These are phyloP conservation scores for Teleogryllus oceanicus DNA, from an alignment of 2,888 invertebrate species.

Conservation along the genomic window DNA sequence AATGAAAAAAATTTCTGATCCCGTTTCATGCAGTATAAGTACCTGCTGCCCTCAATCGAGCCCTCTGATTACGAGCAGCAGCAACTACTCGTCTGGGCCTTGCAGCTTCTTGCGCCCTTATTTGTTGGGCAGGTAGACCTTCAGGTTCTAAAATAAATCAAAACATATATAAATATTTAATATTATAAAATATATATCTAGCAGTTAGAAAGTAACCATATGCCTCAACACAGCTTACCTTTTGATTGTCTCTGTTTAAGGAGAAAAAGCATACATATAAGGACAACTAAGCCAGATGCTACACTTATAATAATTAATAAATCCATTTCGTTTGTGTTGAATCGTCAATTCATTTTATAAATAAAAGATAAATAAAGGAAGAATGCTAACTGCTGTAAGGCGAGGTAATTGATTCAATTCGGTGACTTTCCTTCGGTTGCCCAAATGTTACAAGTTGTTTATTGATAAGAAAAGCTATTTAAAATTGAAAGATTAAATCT, in stretches of 20 bases:
- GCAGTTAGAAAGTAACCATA: slow-evolving; percentile 29
- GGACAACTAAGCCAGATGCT: slow-evolving; percentile 40
- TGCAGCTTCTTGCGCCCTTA: slow-evolving; percentile 37
- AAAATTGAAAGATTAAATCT: too few species aligned
- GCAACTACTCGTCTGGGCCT: slow-evolving; percentile 63
- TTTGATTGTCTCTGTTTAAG: slow-evolving; percentile 40
- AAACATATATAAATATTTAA: slow-evolving; percentile 34
- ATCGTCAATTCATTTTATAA: too few species aligned
- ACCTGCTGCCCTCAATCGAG: slow-evolving; percentile 60
- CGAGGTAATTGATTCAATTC: too few species aligned
- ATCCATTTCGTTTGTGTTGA: slow-evolving; percentile 41
- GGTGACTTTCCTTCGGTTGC: too few species aligned
- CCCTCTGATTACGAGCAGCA: slow-evolving; percentile 68
- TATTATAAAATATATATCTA: slow-evolving; percentile 32
- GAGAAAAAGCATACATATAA: slow-evolving; percentile 38
- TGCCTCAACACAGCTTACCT: slow-evolving; percentile 26
- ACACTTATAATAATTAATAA: slow-evolving; percentile 41
- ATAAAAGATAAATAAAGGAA: too few species aligned
- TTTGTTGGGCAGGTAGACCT: slow-evolving; percentile 29
- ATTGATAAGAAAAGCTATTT: too few species aligned
- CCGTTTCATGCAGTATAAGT: slow-evolving; percentile 36
- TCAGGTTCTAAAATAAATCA: slow-evolving; percentile 55
- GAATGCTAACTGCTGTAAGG: too few species aligned
- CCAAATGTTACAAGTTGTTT: too few species aligned
- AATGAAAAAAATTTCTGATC: too few species aligned